A percentile compares a stretch with the other conserved stretches of the same genome.
These are phyloP conservation scores for Pteronotus mesoamericanus DNA, from an alignment of 2,797 vertebrate species.

Conservation along the genomic window DNA sequence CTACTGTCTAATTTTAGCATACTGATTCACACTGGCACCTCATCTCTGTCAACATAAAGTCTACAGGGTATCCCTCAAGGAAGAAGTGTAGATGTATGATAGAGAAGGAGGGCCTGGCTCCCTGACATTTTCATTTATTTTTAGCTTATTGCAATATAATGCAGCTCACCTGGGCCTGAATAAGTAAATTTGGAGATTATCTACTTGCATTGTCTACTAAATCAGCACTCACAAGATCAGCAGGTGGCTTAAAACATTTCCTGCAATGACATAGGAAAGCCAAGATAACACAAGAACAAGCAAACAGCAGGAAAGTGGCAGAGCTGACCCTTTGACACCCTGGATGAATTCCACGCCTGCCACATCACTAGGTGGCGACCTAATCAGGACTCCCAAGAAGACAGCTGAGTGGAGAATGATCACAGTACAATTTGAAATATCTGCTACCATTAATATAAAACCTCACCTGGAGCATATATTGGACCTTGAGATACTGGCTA, in stretches of 20 bases:
- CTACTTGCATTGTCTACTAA: constrained; percentile 5
- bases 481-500: background rate
- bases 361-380: background rate
- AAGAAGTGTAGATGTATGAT: background rate
- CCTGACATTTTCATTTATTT: background rate
- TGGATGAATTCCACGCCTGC: background rate
- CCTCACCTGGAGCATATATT: background rate
- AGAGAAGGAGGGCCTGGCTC: background rate
- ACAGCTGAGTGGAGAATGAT: background rate
- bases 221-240: background rate
- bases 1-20: background rate
- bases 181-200: background rate
- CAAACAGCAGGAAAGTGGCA: background rate
- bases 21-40: background rate
- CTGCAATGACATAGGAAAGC: background rate
- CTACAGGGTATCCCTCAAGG: background rate
- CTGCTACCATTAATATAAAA: background rate
- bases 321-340: background rate
- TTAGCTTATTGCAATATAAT: background rate
- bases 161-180: background rate
- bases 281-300: background rate
- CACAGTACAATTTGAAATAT: constrained; percentile 26
- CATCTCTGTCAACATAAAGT: background rate
- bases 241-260: constrained; percentile 36
- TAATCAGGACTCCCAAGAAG: constrained; percentile 7